Base-by-base conservation (phyloP, 2,113 vertebrate genomes). In the Xenotilapia longispinis region DNA sequence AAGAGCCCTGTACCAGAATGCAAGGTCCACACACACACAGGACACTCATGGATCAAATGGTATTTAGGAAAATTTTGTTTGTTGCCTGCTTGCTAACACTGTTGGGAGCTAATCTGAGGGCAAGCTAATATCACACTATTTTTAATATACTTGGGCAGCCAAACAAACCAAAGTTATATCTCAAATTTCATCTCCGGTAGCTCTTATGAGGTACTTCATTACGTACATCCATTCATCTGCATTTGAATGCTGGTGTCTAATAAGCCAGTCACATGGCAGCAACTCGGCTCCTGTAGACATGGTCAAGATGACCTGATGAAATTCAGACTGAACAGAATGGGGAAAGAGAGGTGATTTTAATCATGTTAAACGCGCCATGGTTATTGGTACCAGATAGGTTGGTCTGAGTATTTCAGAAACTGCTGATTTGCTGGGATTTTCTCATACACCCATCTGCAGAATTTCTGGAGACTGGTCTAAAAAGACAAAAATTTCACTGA, bases 341-440 rank as follows among this genome's bases (percentile, higher is more conserved):
- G 19, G 11, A 14, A 63, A 68, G 2, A 21, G 7, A 40, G 63
- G 11, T 14, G 63, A 40, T 40, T 40, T 68, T 21, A 68, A 14
- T 68, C 36, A 14, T 0, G n/a, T 68, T 68, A 40, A 40, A 68
- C 0, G 0, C 0, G 0, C 5, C 36, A 42, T 70, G n/a, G n/a
- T 23, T 70, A 8, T 70, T 70, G 12, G 36, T 68, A 14, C 63
- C 7, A 40, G 36, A 40, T 4, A 1, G 33, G 0, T 40, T 68
- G n/a, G 7, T 68, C 36, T 68, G 63, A 9, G 36, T 68, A 3
- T 68, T 40, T 40, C 2, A 14, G 63, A 68, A 40, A 68, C 36
- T 68, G 7, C 19, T 68, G 63, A 68, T 68, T 40, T 68, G 19
- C 0, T 68, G 63, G 33, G 63, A 40, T 68, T 40, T 68, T 21